Percentiles rank a stretch among this genome's conserved stretches.
Conservation (phyloP, 2,797 vertebrate species). For the Dermochelys coriacea region DNA sequence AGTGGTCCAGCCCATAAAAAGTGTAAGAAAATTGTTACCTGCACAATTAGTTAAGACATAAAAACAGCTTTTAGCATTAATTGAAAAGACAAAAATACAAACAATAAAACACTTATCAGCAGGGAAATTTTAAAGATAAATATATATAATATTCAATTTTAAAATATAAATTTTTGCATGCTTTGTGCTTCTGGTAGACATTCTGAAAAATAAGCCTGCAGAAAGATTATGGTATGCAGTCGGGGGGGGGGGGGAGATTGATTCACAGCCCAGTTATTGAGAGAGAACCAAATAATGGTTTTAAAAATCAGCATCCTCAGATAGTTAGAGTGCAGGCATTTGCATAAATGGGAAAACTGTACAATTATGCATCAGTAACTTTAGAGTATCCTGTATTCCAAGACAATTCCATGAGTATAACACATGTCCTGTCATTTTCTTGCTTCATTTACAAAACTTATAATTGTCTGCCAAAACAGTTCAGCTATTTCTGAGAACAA, state of each 20-base stretch:
- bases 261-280: background rate
- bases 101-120: background rate
- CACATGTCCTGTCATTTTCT: background rate
- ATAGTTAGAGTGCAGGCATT: background rate
- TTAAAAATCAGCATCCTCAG: background rate
- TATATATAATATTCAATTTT: background rate
- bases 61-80: background rate
- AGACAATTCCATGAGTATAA: background rate
- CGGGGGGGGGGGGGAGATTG: background rate
- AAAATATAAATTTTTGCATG: background rate
- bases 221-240: background rate
- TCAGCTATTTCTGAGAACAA: background rate
- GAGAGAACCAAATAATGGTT: background rate
- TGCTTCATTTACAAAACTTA: background rate
- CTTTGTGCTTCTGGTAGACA: background rate
- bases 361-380: background rate
- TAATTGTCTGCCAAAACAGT: background rate
- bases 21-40: constrained; percentile 95
- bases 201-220: accelerated
- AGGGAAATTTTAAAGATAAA: background rate
- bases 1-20: constrained; percentile 94
- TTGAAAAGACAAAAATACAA: background rate
- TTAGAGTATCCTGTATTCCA: background rate
- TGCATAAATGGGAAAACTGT: background rate
- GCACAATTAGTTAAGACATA: constrained; percentile 37